A percentile compares a stretch with the other conserved stretches of the same genome.
These are phyloP conservation scores for Thaumetopoea pityocampa DNA, from an alignment of 1,140 invertebrate species.

Conservation along the genomic window DNA sequence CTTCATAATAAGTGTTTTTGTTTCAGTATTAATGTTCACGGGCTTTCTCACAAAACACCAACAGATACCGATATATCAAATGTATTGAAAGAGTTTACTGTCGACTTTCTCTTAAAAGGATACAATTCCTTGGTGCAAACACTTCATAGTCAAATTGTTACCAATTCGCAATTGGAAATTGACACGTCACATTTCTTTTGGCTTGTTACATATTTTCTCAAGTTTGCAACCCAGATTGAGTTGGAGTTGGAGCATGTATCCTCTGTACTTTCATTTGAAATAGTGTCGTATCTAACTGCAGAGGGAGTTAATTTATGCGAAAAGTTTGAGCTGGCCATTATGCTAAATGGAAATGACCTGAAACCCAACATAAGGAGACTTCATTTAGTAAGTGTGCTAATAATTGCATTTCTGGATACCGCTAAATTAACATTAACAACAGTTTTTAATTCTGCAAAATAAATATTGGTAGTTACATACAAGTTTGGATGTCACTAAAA, in stretches of 20 bases:
- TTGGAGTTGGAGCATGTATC: slow-evolving; percentile 82
- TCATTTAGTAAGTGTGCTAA: slow-evolving; percentile 78
- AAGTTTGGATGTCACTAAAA: too few relatives aligned
- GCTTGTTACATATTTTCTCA: slow-evolving; percentile 88
- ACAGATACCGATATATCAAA: slow-evolving; percentile 85
- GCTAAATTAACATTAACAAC: too few relatives aligned
- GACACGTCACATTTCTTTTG: slow-evolving; percentile 88
- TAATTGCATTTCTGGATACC: too few relatives aligned
- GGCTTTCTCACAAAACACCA: slow-evolving; percentile 80
- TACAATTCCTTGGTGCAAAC: slow-evolving; percentile 81
- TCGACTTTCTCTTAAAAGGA: slow-evolving; percentile 85
- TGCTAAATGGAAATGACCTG: slow-evolving; percentile 77
- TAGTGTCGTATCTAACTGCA: slow-evolving; percentile 83
- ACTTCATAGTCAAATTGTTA: slow-evolving; percentile 79
- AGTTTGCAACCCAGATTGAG: slow-evolving; percentile 84
- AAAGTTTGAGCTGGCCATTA: slow-evolving; percentile 80
- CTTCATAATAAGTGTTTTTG: slow-evolving; percentile 22
- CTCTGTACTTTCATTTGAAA: slow-evolving; percentile 82
- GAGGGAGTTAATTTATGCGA: slow-evolving; percentile 86
- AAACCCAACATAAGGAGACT: slow-evolving; percentile 80
- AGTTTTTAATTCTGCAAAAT: too few relatives aligned
- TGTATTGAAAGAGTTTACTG: slow-evolving; percentile 86
- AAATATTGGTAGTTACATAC: too few relatives aligned
- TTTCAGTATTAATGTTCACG: slow-evolving; percentile 82
- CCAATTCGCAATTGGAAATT: slow-evolving; percentile 78